A percentile compares a stretch with the other conserved stretches of the same genome.
phyloP scores from a whole-genome alignment of 2,888 invertebrate genomes.

The Tetheella fluctuosa region DNA sequence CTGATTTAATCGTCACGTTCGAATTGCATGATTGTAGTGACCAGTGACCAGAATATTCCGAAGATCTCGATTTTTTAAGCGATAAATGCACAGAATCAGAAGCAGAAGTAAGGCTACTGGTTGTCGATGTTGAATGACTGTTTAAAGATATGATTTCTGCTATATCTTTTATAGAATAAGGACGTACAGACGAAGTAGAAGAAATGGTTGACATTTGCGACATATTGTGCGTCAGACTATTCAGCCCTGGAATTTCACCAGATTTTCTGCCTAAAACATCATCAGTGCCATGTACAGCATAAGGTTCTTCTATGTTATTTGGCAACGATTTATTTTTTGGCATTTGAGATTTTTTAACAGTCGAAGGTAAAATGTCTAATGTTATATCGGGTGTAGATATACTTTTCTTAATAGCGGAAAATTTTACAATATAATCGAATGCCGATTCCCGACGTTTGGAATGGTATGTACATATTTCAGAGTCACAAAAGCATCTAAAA shows the following conservation, averaged over 20 bases:
- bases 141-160: constrained; percentile 71
- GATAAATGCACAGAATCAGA: constrained; percentile 64
- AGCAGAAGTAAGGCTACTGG: constrained; percentile 65
- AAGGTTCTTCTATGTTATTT: constrained; percentile 68
- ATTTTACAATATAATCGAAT: constrained; percentile 66
- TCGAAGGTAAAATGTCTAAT: constrained; percentile 62
- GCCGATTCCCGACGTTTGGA: constrained; percentile 60
- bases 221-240: constrained; percentile 38
- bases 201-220: constrained; percentile 63
- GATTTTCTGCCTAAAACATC: constrained; percentile 56
- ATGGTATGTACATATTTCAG: constrained; percentile 66
- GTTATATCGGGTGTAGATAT: constrained; percentile 78
- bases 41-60: constrained; percentile 79
- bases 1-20: constrained; percentile 71
- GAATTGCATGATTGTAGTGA: constrained; percentile 75
- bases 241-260: not conserved
- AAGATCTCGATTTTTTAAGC: constrained; percentile 72
- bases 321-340: constrained; percentile 71
- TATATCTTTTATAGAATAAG: constrained; percentile 76
- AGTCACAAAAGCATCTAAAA: constrained; percentile 78
- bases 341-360: constrained; percentile 49
- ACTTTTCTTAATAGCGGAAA: constrained; percentile 76
- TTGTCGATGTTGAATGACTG: constrained; percentile 60
- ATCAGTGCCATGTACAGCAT: constrained; percentile 63
- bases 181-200: constrained; percentile 60